A percentile compares a stretch with the other conserved stretches of the same genome.
Evolutionary conservation across 1,140 invertebrate species (phyloP).

Genomic region (Caenorhabditis inopinata): DNA sequence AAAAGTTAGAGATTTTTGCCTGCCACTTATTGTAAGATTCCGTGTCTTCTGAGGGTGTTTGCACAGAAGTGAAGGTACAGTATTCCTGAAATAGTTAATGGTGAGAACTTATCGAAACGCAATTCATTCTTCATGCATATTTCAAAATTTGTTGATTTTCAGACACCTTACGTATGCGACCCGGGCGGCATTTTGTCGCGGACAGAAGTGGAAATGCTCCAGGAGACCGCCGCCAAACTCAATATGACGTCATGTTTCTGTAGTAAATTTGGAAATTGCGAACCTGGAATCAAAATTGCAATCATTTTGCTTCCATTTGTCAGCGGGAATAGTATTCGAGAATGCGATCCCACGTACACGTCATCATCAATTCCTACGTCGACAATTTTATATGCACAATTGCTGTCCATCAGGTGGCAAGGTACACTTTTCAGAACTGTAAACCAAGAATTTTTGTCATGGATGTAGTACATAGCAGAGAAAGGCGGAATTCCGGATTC

Average conservation of each 20-base stretch:
- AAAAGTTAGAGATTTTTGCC: too few species aligned
- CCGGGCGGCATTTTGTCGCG: constrained; percentile 22
- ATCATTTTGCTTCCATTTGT: not conserved
- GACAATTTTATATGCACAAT: constrained; percentile 1
- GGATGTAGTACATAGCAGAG: too few species aligned
- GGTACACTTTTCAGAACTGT: too few species aligned
- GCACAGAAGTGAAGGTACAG: too few species aligned
- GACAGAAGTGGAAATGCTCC: constrained; percentile 25
- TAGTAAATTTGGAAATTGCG: not conserved
- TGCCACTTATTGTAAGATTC: too few species aligned
- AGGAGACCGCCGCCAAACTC: not conserved
- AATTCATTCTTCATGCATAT: too few species aligned
- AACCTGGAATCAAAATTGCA: not conserved
- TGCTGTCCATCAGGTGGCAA: not conserved
- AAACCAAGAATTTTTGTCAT: too few species aligned
- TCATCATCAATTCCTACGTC: not conserved
- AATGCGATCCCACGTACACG: not conserved
- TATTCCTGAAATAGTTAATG: too few species aligned
- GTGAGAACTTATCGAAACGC: too few species aligned
- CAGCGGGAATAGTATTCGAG: not conserved
- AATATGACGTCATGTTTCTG: constrained; percentile 41
- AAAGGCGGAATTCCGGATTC: too few species aligned
- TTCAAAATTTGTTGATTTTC: not conserved
- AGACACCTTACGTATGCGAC: constrained; percentile 35
- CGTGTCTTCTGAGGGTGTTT: too few species aligned